Base-by-base conservation (phyloP, 2,888 invertebrate genomes). In the Teleogryllus oceanicus region DNA sequence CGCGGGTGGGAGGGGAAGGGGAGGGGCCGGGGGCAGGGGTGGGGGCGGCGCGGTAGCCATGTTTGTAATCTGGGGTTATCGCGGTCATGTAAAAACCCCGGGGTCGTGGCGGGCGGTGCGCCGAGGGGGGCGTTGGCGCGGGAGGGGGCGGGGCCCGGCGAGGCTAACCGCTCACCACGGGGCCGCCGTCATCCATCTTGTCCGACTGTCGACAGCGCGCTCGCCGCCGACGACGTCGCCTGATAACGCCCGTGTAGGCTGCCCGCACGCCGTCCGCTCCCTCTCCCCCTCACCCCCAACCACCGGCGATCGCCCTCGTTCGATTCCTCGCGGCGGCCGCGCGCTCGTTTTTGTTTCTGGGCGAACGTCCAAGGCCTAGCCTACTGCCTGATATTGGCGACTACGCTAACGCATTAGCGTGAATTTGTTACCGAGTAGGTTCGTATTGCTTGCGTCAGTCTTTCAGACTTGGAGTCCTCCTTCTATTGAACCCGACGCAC, bases 61-160 rank as follows among this genome's bases (percentile, higher is more conserved):
- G 62, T 62, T 62, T 62, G 62, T 62, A 62, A 62, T 62, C 62
- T 62, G 62, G n/a, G 62, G 62, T 62, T 62, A 62, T 62, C 62
- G 62, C 62, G 62, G 62, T 62, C 62, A 62, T 62, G 62, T n/a
- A 62, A 62, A 62, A 62, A 62, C 62, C 62, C 13, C 62, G 5
- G n/a, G 62, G 13, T 62, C n/a, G 62, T 13, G 62, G 16, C 13
- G 62, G 13, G 13, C 62, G 13, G 62, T 16, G 62, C 4, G 62
- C n/a, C n/a, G 62, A 11, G n/a, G 62, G 62, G 62, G n/a, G 62
- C 16, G 62, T 13, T 10, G 13, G 62, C 5, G 62, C n/a, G 62
- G 62, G 62, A 1, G 16, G 13, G 62, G 13, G n/a, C 4, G 62
- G 62, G 62, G 16, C 62, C 13, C 62, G 62, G 8, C 16, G 62